Conservation (phyloP, 1,140 invertebrate species). For the Drosophila takahashii region DNA sequence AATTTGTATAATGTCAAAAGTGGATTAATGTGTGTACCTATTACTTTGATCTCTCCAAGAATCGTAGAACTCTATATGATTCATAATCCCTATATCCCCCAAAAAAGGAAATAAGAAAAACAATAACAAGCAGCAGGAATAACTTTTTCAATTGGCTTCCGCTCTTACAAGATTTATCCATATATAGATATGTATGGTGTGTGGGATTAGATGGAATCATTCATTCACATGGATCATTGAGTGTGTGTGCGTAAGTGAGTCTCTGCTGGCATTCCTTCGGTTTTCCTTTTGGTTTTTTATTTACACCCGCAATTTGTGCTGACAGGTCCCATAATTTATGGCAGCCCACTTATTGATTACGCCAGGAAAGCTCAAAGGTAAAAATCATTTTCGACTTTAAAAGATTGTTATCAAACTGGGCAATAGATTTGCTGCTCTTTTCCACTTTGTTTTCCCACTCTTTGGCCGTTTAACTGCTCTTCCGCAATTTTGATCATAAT, state of each 20-base stretch:
- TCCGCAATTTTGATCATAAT: conserved; percentile 52
- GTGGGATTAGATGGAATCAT: conserved; percentile 59
- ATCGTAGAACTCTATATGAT: not conserved
- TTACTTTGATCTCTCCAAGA: not conserved
- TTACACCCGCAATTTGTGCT: conserved; percentile 56
- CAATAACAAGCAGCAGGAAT: conserved; percentile 50
- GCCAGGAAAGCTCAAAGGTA: conserved; percentile 32
- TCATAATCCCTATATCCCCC: conserved; percentile 1
- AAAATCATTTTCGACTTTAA: conserved; percentile 23
- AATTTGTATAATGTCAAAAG: no score
- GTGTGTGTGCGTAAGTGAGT: conserved; percentile 27
- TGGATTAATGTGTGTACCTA: no score
- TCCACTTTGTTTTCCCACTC: conserved; percentile 3
- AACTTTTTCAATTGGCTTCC: conserved; percentile 77
- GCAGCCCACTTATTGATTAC: conserved; percentile 73
- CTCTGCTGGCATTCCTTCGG: conserved; percentile 7
- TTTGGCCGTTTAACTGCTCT: conserved; percentile 29
- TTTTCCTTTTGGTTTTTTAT: conserved; percentile 39
- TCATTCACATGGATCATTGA: conserved; percentile 65
- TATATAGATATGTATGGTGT: conserved; percentile 2
- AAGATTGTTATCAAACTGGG: conserved; percentile 55
- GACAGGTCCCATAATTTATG: conserved; percentile 78
- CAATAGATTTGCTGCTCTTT: conserved; percentile 14
- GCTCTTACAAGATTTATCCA: conserved; percentile 45
- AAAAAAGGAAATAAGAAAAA: conserved; percentile 44